Base-by-base conservation (phyloP, 2,797 vertebrate species). In the Tachyglossus aculeatus region DNA sequence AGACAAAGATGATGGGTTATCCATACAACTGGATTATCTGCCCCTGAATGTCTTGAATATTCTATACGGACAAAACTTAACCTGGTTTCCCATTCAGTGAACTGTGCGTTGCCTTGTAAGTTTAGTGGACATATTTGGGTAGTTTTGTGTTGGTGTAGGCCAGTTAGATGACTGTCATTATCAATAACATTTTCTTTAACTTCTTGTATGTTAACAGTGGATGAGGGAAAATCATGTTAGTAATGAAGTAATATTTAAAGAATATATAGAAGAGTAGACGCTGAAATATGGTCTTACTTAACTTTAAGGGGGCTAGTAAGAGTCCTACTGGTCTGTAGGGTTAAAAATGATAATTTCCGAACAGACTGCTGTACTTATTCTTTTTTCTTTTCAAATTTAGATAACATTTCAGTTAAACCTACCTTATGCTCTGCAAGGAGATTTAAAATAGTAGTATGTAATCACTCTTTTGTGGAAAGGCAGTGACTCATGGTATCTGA, bases 261-360 rank as follows among this genome's bases (percentile, higher is more conserved):
- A n/a, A n/a, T n/a, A n/a, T n/a, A n/a, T n/a, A n/a, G n/a, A n/a
- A n/a, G n/a, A n/a, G n/a, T n/a, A n/a, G n/a, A n/a, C n/a, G n/a
- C n/a, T n/a, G n/a, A n/a, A n/a, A n/a, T n/a, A n/a, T n/a, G n/a
- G n/a, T n/a, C n/a, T n/a, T n/a, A n/a, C n/a, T n/a, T n/a, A n/a
- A n/a, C n/a, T n/a, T n/a, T n/a, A n/a, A n/a, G n/a, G n/a, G n/a
- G n/a, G 9, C 8, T 8, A 25, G 2, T 58, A 58, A 65, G 6
- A 44, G 63, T 34, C 1, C 7, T 14, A 32, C n/a, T 13, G 16
- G 39, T 31, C 40, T 48, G 3, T 48, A 36, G 29, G 14, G 43
- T 67, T 71, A 9, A 69, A 77, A 67, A 61, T 57, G 19, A 66
- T 68, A 55, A 63, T 9, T 48, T 48, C n/a, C 10, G 25, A 29